These are phyloP conservation scores for Halocynthia roretzi DNA, from an alignment of 23 tunicate species.

Conservation along the genomic window DNA sequence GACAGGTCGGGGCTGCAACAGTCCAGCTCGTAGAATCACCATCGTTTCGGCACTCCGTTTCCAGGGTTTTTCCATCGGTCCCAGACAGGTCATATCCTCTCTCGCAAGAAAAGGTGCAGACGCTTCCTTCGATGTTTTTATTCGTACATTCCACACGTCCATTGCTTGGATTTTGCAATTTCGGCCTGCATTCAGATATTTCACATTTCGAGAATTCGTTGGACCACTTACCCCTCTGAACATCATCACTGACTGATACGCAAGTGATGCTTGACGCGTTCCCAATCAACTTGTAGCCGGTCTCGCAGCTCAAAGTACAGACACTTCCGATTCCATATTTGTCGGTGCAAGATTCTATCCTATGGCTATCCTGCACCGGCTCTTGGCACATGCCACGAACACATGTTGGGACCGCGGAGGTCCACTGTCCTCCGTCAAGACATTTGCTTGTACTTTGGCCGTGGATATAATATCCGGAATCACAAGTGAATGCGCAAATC, in stretches of 20 bases:
- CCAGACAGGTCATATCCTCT: slow-evolving; percentile 31
- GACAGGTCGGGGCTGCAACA: slow-evolving; percentile 5
- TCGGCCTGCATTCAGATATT: slow-evolving; percentile 18
- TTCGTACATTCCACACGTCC: slow-evolving; percentile 29
- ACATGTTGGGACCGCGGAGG: not conserved
- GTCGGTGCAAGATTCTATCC: slow-evolving; percentile 11
- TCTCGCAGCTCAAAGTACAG: not conserved
- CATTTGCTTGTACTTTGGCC: slow-evolving; percentile 5
- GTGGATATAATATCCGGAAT: not conserved
- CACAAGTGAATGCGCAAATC: slow-evolving; percentile 18
- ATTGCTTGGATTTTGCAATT: slow-evolving; percentile 16
- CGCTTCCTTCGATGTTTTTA: slow-evolving; percentile 28
- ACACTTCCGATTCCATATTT: not conserved
- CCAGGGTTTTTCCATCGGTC: not conserved
- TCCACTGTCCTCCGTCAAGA: slow-evolving; percentile 15
- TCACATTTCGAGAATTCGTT: slow-evolving; percentile 1
- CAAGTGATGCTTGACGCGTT: not conserved
- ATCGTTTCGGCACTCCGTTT: slow-evolving; percentile 2
- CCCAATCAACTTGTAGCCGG: slow-evolving; percentile 15
- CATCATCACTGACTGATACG: not conserved
- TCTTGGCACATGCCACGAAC: not conserved
- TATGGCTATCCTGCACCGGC: slow-evolving; percentile 12
- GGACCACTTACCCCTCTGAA: slow-evolving; percentile 12
- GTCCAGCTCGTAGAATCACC: slow-evolving; percentile 12
- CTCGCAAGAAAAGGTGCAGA: slow-evolving; percentile 32